These are phyloP conservation scores for Solenodon paradoxus DNA, from an alignment of 2,113 vertebrate species.

Conservation along the genomic window DNA sequence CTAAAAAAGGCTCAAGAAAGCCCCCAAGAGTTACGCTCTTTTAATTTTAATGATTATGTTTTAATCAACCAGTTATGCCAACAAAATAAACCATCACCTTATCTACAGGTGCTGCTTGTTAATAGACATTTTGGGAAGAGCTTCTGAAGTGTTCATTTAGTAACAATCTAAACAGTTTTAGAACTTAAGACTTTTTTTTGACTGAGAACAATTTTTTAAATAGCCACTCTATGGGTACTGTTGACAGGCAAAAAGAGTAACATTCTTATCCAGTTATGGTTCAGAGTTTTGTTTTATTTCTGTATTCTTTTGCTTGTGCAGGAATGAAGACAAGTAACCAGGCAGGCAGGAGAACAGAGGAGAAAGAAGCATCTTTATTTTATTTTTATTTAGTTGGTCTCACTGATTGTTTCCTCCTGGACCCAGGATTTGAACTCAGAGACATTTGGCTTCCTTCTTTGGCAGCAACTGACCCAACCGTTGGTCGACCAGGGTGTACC, in stretches of 20 bases:
- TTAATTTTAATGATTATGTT: conserved; percentile 5
- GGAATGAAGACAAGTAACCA: no score
- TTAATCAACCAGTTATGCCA: background rate
- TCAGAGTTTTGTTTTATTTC: background rate
- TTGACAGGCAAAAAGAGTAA: conserved; percentile 46
- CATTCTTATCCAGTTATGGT: background rate
- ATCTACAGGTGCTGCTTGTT: background rate
- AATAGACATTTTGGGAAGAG: background rate
- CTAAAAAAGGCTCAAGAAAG: background rate
- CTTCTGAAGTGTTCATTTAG: conserved; percentile 33
- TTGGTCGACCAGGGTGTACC: no score
- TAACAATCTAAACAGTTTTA: conserved; percentile 35
- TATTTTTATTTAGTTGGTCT: no score
- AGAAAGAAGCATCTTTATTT: no score
- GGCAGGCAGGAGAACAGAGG: no score
- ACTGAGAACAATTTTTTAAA: background rate
- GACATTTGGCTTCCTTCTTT: no score
- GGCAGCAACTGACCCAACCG: no score
- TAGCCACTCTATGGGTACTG: conserved; percentile 14
- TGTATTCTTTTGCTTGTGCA: no score
- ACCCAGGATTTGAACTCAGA: no score
- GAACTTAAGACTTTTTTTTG: background rate
- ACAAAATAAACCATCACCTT: background rate
- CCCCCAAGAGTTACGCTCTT: background rate
- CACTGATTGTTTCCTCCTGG: no score